phyloP scores from a whole-genome alignment of 2,113 vertebrate species.

The rabbit (Oryctolagus cuniculus) region mOryCun1.1 NC_091433.1:166591001-166591500 shows the following conservation, averaged over 20 bases:
- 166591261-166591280: slow-evolving; percentile 26
- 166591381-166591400: background rate
- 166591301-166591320: background rate
- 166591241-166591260: background rate
- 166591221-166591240: background rate
- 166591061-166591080: no score
- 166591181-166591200: no score
- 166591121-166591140: no score
- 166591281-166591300: background rate
- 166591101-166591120: no score
- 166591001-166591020: no score
- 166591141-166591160: no score
- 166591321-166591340: slow-evolving; percentile 13
- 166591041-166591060: no score
- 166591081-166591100: no score
- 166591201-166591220: no score
- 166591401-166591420: background rate
- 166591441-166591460: background rate
- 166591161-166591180: no score
- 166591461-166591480: background rate
- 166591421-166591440: background rate
- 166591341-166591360: background rate
- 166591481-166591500: background rate
- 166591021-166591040: no score
- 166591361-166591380: slow-evolving; percentile 20